Evolutionary conservation across 2,888 invertebrate genomes (phyloP), one percentile per base, ranked within the genome.

Genomic region (Calameuta pallipes): DNA sequence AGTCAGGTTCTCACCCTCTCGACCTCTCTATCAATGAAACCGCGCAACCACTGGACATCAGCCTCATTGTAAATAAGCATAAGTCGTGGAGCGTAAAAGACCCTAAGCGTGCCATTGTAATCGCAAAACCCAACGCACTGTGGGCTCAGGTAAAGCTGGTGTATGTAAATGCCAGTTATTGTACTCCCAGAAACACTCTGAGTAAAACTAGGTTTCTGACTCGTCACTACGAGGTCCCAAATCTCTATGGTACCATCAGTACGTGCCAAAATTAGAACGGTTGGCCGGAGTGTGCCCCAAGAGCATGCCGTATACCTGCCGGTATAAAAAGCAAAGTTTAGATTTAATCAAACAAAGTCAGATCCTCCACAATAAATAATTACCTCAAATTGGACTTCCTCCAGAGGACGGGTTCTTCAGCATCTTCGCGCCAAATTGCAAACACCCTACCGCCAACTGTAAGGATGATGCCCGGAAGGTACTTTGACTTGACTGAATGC

Each of bases 241-340:
- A 95, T 94, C 91, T 97, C 97, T 23, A 97, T 92, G 79, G 93
- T 94, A 3, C 97, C 97, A 92, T 97, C 96, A 35, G 93, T 93
- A 33, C 95, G 94, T 1, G 94, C 93, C 77, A 97, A 90, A 87
- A 95, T 95, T 79, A 97, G 92, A 75, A 96, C 93, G 75, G 95
- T 94, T 0, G 97, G 95, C 76, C 96, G 93, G 73, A 94, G 93
- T n/a, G 93, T 92, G n/a, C 96, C 96, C 97, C 97, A 97, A 69
- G 93, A 92, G 0, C 95, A 94, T 30, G 94, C 93, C 0, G 95
- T 95, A 81, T 96, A 92, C 77, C 92, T 92, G 56, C 92, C 91
- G 79, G 92, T 13, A 37, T 56, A 31, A 34, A 33, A 41, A 69
- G 35, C 23, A 74, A 36, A 37, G 74, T 36, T 23, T 74, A 33